These are phyloP conservation scores for Urophycis tenuis DNA, from an alignment of 2,797 vertebrate species.

Conservation along the genomic window DNA sequence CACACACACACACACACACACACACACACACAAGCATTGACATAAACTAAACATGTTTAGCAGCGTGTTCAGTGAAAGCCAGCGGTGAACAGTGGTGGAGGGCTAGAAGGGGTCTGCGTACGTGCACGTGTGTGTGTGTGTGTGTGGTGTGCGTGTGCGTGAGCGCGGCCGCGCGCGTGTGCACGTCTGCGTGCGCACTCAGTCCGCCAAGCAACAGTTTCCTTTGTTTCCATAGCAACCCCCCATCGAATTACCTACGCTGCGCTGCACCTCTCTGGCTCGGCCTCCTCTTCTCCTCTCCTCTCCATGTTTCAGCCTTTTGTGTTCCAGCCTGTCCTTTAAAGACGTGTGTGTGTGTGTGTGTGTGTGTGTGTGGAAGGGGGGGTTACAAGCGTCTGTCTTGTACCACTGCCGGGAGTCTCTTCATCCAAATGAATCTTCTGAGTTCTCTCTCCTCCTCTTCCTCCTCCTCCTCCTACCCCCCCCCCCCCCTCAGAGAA, in stretches of 20 bases:
- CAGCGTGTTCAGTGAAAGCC: no score
- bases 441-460: no score
- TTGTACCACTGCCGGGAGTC: constrained; percentile 25
- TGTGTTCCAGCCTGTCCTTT: constrained; percentile 17
- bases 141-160: no score
- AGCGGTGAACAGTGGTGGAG: no score
- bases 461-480: no score
- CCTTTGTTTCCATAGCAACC: constrained; percentile 97
- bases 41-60: no score
- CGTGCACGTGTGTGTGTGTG: no score
- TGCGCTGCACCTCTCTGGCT: constrained; percentile 53
- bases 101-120: no score
- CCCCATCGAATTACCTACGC: constrained; percentile 82
- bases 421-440: constrained; percentile 45
- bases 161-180: neutral
- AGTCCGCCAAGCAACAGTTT: constrained; percentile 83
- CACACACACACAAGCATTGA: no score
- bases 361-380: constrained; percentile 14
- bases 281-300: constrained; percentile 44
- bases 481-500: constrained; percentile 44
- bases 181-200: constrained; percentile 49
- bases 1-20: no score
- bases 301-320: neutral
- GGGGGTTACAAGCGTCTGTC: constrained; percentile 33
- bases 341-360: constrained; percentile 12